Percentiles rank a stretch among this genome's conserved stretches.
phyloP scores from a whole-genome alignment of 2,113 vertebrate genomes.

The Phrynocephalus versicolor region DNA sequence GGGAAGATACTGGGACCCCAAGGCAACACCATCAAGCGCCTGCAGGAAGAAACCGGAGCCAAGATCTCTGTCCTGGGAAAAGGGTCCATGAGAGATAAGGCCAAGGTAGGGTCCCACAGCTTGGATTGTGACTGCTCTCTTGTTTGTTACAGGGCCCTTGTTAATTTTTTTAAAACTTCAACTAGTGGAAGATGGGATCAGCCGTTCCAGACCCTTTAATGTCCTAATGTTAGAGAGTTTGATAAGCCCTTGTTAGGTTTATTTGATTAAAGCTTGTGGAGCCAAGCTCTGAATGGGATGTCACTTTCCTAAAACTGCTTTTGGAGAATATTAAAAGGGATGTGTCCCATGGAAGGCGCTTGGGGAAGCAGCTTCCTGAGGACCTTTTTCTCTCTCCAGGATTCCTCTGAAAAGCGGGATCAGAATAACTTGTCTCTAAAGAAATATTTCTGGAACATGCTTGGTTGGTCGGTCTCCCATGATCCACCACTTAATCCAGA shows the following conservation, averaged over 20 bases:
- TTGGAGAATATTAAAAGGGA: neutral
- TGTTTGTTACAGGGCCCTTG: neutral
- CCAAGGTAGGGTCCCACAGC: slow-evolving; percentile 78
- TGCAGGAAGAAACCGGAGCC: slow-evolving; percentile 81
- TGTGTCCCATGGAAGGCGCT: neutral
- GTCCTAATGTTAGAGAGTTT: neutral
- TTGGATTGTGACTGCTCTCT: neutral
- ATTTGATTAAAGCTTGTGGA: neutral
- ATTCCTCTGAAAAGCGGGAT: neutral
- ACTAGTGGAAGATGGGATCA: neutral
- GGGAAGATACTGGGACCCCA: slow-evolving; percentile 98
- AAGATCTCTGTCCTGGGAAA: slow-evolving; percentile 96
- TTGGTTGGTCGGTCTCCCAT: neutral
- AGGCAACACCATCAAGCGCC: slow-evolving; percentile 95
- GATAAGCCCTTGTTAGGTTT: neutral
- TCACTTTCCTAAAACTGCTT: neutral
- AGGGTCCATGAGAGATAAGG: slow-evolving; percentile 96
- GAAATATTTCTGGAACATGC: neutral
- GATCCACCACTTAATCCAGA: no score
- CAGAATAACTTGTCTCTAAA: neutral
- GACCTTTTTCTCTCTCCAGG: neutral
- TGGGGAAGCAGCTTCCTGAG: no score
- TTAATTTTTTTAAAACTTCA: neutral
- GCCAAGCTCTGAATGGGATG: neutral
- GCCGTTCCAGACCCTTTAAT: neutral